Evolutionary conservation across 2,797 vertebrate genomes (phyloP).

Genomic region (Spinibarbus caldwelli): DNA sequence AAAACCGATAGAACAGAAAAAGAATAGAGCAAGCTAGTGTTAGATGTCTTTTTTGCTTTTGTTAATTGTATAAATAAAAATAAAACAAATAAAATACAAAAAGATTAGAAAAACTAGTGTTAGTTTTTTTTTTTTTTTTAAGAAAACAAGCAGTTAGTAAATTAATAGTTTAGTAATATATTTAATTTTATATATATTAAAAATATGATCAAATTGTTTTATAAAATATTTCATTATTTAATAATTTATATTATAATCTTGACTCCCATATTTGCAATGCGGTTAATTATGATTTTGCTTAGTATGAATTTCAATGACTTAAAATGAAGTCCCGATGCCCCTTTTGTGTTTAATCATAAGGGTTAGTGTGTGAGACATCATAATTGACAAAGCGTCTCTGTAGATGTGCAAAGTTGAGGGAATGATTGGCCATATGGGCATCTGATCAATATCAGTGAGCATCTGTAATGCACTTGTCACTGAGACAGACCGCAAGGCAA

Average conservation of each 20-base stretch:
- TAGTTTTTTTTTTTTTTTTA: no score
- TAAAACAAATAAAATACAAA: no score
- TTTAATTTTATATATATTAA: not conserved
- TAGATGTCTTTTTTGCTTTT: no score
- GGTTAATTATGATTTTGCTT: not conserved
- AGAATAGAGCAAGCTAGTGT: no score
- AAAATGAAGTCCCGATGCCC: not conserved
- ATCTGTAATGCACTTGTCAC: conserved; percentile 52
- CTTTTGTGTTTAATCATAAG: conserved; percentile 4
- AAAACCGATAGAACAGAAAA: no score
- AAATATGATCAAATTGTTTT: no score
- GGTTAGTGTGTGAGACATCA: not conserved
- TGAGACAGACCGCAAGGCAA: not conserved
- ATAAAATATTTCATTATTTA: no score
- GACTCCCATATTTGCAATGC: no score
- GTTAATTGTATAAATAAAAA: no score
- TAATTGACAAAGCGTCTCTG: conserved; percentile 24
- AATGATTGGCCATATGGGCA: conserved; percentile 33
- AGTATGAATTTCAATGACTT: not conserved
- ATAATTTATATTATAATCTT: not conserved
- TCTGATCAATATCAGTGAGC: conserved; percentile 48
- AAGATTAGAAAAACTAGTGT: no score
- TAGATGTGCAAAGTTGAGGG: conserved; percentile 3
- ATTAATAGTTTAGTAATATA: no score
- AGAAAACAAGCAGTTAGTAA: no score